Evolutionary conservation across 2,113 vertebrate species (phyloP), one percentile per base, ranked within the genome.

Genomic region (Verasper variegatus): DNA sequence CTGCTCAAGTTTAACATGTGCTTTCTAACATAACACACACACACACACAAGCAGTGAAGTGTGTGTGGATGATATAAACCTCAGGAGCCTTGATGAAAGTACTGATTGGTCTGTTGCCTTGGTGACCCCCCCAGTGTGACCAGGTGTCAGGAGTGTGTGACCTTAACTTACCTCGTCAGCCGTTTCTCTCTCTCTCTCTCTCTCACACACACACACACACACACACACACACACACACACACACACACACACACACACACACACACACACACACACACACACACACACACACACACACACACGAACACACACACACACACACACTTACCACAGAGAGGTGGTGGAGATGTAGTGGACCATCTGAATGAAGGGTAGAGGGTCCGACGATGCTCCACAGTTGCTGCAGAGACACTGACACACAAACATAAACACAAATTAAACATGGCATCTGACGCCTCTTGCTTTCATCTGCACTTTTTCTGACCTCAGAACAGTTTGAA

Each of bases 341-440:
- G 97, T 98, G n/a, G 97, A 99, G 93, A 98, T 98, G 92, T 99
- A 99, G 91, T 99, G 97, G 57, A 99, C 96, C 97, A 99, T 99
- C 95, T 99, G 97, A 88, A 98, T 97, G 90, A 99, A 98, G 80
- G 97, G 97, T 81, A 98, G 91, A 0, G 97, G 97, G 70, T 99
- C 97, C 68, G 97, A 98, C 8, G 97, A 97, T 17, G 97, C 97
- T 49, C 97, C 97, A 88, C 97, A 99, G 88, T 95, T 97, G 68
- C 95, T 97, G 92, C 97, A 99, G 27, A 99, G 96, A 92, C 97
- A 98, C 97, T 99, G 74, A 68, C 71, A 70, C 65, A 62, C 86
- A 75, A 55, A 80, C 14, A 62, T 85, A 74, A 49, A 80, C 14
- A 81, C 42, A 20, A n/a, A 68, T 0, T 60, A 3, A 64, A 60